These are phyloP conservation scores for Mercenaria mercenaria DNA, from an alignment of 1,140 invertebrate species.

Conservation along the genomic window DNA sequence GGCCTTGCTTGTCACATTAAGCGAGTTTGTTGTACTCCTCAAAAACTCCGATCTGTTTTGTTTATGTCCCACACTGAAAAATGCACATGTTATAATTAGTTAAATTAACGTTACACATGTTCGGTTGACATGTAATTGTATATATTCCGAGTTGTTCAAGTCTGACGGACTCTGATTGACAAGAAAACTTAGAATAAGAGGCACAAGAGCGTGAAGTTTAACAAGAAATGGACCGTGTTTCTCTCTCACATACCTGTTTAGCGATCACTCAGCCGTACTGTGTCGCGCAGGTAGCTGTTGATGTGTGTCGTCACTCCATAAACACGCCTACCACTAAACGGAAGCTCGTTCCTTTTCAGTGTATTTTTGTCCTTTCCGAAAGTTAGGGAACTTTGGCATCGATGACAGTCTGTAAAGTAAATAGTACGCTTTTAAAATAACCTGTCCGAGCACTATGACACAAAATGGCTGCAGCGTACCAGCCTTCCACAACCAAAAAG, in stretches of 20 bases:
- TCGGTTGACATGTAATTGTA: conserved; percentile 65
- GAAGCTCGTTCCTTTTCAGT: not conserved
- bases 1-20: conserved; percentile 8
- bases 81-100: conserved; percentile 41
- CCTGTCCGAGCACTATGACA: not conserved
- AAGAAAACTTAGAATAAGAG: conserved; percentile 65
- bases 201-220: conserved; percentile 62
- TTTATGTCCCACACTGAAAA: conserved; percentile 41
- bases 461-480: not conserved
- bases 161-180: conserved; percentile 66
- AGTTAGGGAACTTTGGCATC: conserved; percentile 8
- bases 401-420: conserved; percentile 7
- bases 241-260: conserved; percentile 54
- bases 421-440: not conserved
- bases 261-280: conserved; percentile 60
- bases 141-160: conserved; percentile 67
- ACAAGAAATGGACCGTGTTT: conserved; percentile 60
- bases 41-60: conserved; percentile 50
- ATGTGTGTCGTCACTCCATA: conserved; percentile 56
- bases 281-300: conserved; percentile 59
- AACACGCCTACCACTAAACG: conserved; percentile 57
- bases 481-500: not conserved
- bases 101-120: conserved; percentile 49
- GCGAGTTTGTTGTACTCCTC: not conserved
- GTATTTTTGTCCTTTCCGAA: not conserved